Base-by-base conservation (phyloP, 2,113 vertebrate genomes). In the Zingel zingel region DNA sequence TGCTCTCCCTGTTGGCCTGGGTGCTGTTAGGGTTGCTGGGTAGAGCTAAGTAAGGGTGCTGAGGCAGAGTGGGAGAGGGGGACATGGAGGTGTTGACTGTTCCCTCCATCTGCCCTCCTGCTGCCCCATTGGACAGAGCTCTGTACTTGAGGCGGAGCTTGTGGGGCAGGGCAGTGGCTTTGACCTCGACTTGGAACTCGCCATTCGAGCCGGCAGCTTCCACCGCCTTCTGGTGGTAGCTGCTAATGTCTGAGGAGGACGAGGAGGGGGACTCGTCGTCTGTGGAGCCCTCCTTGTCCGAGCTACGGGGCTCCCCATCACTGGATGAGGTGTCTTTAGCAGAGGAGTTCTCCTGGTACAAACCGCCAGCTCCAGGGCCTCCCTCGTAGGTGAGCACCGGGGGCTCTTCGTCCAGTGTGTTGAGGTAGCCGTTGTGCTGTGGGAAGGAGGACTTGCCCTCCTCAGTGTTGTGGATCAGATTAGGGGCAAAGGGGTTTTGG, bases 71-170 rank as follows among this genome's bases (percentile, higher is more conserved):
- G 43, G 90, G 89, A 39, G 91, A 93, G 0, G 86, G 91, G 9
- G 92, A 88, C 79, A 88, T 71, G 25, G 83, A 81, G 48, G 39
- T 70, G n/a, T 23, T 66, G 54, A 82, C 19, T 0, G 36, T 57
- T 4, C 57, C 74, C 9, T 95, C 94, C 1, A 51, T 2, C n/a
- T 93, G 92, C 11, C 74, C 83, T 61, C 88, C 82, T 5, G 78
- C 61, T 0, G 90, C 93, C n/a, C 93, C 90, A 2, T 73, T 94
- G 54, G 93, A 93, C 36, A 95, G 81, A 0, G 95, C 94, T 79
- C 94, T 86, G 85, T 96, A 94, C 78, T 97, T 97, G 77, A 97
- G 95, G 23, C 96, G 95, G 48, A 97, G 94, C 85, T 97, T 97
- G 87, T 97, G 96, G 3, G 96, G 96, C 67, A 97, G 93, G 19